phyloP scores from a whole-genome alignment of 2,888 invertebrate species.

The Agrenia bidenticulata region DNA sequence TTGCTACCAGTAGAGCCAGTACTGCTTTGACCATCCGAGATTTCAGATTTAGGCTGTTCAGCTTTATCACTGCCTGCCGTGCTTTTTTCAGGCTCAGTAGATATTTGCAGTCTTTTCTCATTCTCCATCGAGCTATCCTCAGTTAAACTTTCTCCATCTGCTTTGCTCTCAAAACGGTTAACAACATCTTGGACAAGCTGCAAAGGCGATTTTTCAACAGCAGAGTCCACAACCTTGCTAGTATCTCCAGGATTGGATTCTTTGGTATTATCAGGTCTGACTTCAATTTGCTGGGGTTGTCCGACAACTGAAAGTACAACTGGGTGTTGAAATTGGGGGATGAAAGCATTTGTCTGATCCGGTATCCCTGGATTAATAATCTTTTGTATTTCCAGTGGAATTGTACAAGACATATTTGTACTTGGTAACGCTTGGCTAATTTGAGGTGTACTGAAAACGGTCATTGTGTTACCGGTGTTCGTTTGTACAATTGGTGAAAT shows the following conservation, averaged over 20 bases:
- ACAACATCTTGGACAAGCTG: constrained; percentile 51
- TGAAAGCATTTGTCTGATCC: constrained; percentile 16
- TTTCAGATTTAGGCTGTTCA: no score
- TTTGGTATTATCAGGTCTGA: neutral
- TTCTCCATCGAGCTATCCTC: constrained; percentile 13
- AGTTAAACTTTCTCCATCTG: constrained; percentile 15
- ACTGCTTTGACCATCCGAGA: no score
- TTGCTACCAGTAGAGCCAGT: no score
- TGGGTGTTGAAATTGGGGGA: constrained; percentile 30
- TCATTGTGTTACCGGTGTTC: constrained; percentile 4
- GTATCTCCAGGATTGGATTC: neutral
- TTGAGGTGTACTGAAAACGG: constrained; percentile 26
- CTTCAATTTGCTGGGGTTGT: neutral
- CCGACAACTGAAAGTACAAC: neutral
- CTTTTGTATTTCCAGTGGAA: constrained; percentile 30
- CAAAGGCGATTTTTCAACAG: constrained; percentile 47
- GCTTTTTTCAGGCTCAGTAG: no score
- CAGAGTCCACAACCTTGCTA: neutral
- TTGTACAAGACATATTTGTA: constrained; percentile 5
- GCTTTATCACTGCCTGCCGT: no score
- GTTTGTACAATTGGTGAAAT: constrained; percentile 38
- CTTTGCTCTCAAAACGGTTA: constrained; percentile 47
- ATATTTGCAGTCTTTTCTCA: constrained; percentile 12
- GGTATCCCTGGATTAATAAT: neutral
- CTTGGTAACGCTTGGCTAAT: constrained; percentile 21